Evolutionary conservation across 2,888 invertebrate genomes (phyloP), one percentile per base, ranked within the genome.

Genomic region (Nomada flava): DNA sequence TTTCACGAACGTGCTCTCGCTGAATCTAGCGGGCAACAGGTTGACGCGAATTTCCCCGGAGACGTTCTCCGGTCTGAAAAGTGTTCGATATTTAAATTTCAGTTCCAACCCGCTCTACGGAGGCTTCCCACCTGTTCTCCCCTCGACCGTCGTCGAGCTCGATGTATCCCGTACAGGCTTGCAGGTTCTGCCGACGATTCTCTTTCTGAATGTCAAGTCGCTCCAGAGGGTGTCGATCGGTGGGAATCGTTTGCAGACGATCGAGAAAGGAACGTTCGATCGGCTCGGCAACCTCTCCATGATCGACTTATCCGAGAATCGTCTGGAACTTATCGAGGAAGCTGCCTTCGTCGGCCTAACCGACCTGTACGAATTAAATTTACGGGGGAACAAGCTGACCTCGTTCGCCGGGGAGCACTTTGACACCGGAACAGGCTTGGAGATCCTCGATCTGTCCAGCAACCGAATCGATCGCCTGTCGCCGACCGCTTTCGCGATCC

Each of bases 321-420:
- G 96, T 71, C 97, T 98, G 53, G 95, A 95, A 23, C 96, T 96
- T 71, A 96, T 98, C 69, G 95, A 96, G 74, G 96, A 96, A 26
- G 96, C 96, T 0, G 96, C 97, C 0, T 98, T 98, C 92, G 96
- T 96, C 0, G 97, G 97, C 87, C 95, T 97, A 1, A 96, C 96
- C 94, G 96, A 96, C 78, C 95, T 98, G 57, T 96, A 96, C 91
- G 95, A 95, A 72, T 94, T 98, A 71, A 96, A 96, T 84, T 92
- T 98, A 9, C 96, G 95, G 88, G 96, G 97, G 1, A 98, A 98
- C 93, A 96, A 96, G 90, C 92, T 98, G 85, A 96, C 95, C 53
- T 96, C 97, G 0, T 97, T 98, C 93, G 96, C 97, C 94, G 97
- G 97, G 2, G 97, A 98, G 94, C 96, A 96, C 92, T 98, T 98